Base-by-base conservation (phyloP, 1,140 invertebrate genomes). In the Drosophila elegans region DNA sequence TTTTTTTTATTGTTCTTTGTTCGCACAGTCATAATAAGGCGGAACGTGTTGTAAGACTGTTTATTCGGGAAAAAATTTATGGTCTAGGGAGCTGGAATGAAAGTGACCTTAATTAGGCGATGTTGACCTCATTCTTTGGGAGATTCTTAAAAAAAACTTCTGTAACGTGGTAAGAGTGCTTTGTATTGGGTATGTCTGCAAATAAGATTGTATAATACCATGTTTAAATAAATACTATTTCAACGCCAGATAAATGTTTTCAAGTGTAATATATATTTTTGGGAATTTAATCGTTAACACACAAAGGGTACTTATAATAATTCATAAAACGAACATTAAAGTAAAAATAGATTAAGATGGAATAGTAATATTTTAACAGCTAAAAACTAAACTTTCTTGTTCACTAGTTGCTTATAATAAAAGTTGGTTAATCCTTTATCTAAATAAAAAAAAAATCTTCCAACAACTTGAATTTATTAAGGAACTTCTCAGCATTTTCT, bases 1-100 rank as follows among this genome's bases (percentile, higher is more conserved):
- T 76, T 21, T 21, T 21, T 21, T 32, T 68, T 78, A 71, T 60
- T 67, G 27, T 52, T 61, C 52, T 55, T 88, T 88, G 64, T 88
- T 77, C 68, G 21, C 78, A 49, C 44, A 45, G 80, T 88, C 84
- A 88, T 88, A 88, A 88, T 74, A 88, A 80, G 84, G 84, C 84
- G 84, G 64, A 60, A 77, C 68, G 67, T 88, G 80, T 64, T 72
- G 72, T 44, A 59, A 80, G 78, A 27, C 55, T 27, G 16, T 48
- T 60, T 52, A 16, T 39, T 55, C 16, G 27, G 25, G 5, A 21
- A 34, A 52, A 29, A 56, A 77, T 56, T 29, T 12, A 69, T 76
- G 55, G 52, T 10, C 34, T 41, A 36, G 54, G 57, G 36, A 34
- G 29, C 45, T 57, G 45, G 49, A 48, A 57, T 49, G 53, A 16